phyloP scores from a whole-genome alignment of 2,888 invertebrate species.

The Andrena camellia region DNA sequence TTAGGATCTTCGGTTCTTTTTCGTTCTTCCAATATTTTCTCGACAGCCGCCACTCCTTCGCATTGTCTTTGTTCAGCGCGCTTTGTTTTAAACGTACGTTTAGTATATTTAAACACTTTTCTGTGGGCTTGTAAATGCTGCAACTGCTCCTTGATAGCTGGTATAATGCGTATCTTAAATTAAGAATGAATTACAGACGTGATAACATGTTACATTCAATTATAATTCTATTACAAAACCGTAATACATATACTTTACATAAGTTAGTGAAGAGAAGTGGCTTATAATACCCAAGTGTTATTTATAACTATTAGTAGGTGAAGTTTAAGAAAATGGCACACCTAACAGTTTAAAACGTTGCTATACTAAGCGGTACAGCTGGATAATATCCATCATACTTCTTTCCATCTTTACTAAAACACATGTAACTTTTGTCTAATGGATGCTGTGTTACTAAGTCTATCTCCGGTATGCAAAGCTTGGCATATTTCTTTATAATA shows the following conservation, averaged over 20 bases:
- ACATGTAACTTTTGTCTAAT: constrained; percentile 81
- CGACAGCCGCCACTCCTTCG: constrained; percentile 79
- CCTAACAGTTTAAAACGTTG: constrained; percentile 48
- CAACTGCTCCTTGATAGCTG: constrained; percentile 86
- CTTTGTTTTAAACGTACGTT: constrained; percentile 86
- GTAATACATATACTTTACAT: neutral
- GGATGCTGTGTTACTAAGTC: constrained; percentile 87
- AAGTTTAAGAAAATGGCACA: neutral
- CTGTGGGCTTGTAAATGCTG: constrained; percentile 67
- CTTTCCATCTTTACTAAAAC: constrained; percentile 71
- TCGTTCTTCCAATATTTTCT: constrained; percentile 72
- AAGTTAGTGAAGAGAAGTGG: neutral
- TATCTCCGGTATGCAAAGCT: constrained; percentile 89
- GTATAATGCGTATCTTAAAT: constrained; percentile 86
- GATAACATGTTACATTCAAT: neutral
- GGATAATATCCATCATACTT: constrained; percentile 84
- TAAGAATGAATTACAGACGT: constrained; percentile 53
- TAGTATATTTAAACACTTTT: constrained; percentile 72
- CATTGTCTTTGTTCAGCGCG: constrained; percentile 86
- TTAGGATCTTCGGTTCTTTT: constrained; percentile 19
- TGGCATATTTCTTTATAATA: constrained; percentile 88
- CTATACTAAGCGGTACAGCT: constrained; percentile 70
- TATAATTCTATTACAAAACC: neutral
- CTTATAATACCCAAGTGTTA: neutral
- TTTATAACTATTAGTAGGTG: neutral